Conservation (phyloP, 2,888 invertebrate genomes). For the Diarsia brunnea region DNA sequence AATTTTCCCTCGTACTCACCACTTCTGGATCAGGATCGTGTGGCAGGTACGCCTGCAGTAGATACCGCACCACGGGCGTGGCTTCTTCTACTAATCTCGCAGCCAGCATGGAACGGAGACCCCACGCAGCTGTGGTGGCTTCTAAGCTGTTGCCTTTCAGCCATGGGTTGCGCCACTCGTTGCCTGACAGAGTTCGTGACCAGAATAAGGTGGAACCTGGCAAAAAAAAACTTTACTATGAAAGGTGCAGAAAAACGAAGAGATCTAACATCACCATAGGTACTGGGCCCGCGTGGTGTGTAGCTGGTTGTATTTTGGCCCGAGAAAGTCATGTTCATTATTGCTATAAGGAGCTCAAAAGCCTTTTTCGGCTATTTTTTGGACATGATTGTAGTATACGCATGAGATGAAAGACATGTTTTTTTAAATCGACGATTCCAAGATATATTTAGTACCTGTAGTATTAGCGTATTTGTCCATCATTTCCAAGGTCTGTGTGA, state of each 20-base stretch:
- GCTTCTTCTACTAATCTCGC: constrained; percentile 80
- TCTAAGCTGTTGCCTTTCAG: constrained; percentile 82
- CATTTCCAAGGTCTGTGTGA: constrained; percentile 90
- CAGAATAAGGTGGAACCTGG: constrained; percentile 85
- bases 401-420: too few species aligned
- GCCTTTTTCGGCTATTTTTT: background rate
- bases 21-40: constrained; percentile 84
- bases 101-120: constrained; percentile 93
- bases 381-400: too few species aligned
- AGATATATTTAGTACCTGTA: constrained; percentile 75
- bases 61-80: constrained; percentile 81
- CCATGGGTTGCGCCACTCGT: constrained; percentile 88
- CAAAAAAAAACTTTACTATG: background rate
- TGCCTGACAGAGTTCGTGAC: constrained; percentile 80
- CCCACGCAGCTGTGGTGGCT: constrained; percentile 97
- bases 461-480: constrained; percentile 88
- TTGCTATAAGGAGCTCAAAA: too few species aligned
- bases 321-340: too few species aligned
- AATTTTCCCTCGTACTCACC: constrained; percentile 71
- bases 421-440: too few species aligned
- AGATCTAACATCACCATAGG: background rate
- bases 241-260: background rate
- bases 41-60: constrained; percentile 79
- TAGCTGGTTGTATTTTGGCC: background rate
- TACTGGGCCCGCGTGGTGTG: too few species aligned